Base-by-base conservation (phyloP, 2,888 invertebrate genomes). In the Lithophane socia region DNA sequence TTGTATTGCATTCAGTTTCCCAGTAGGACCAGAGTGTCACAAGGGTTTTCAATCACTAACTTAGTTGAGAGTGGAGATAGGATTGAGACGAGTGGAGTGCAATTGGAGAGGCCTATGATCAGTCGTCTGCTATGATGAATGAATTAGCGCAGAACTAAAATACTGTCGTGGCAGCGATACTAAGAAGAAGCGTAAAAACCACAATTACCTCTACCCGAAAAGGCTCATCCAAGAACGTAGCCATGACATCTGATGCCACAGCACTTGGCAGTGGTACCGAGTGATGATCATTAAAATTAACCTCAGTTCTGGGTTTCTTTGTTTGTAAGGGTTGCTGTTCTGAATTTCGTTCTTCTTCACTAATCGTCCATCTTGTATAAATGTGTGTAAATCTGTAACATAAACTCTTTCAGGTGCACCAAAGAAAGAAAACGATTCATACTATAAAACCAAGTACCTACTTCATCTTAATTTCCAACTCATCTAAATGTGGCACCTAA, bases 341-440 rank as follows among this genome's bases (percentile, higher is more conserved):
- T 0, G 95, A 94, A 54, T 86, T 78, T 71, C 93, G 92, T 42
- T 84, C 89, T 75, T 92, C 91, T 2, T 91, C 88, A 0, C 89
- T 90, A 29, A 95, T 79, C 52, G 75, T 87, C 95, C 95, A 96
- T 84, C 91, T 90, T 21, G 92, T 93, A 75, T 94, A 96, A 58
- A 96, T 69, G 37, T 95, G 90, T 9, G 91, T 86, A 83, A 95
- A 91, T 66, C 96, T 96, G 79, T 29, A 89, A 91, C 47, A 49
- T 73, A 73, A 29, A 42, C 42, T 37, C 37, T 24, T 16, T 47
- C 0, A 29, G 18, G 4, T n/a, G 13, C n/a, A 54, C 13, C 42
- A 24, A 73, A 42, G n/a, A 18, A 47, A 60, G 9, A 24, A 73
- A 21, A 73, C 3, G 12, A 47, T 37, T 42, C 21, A 16, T 37